Base-by-base conservation (phyloP, 2,113 vertebrate genomes). In the Tursiops truncatus region DNA sequence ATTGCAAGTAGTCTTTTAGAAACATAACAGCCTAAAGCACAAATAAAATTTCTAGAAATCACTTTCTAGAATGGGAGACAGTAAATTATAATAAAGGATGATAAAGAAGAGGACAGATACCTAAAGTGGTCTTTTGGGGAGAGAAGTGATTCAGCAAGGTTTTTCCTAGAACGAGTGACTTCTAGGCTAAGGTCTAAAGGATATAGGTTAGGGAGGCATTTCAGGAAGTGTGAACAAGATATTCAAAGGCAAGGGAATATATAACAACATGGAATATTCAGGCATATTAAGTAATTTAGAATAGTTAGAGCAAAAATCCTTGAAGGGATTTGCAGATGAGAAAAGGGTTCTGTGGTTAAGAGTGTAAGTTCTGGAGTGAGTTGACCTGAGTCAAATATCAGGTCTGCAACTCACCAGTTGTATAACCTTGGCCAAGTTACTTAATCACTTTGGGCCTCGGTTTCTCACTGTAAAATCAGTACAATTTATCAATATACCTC, bases 381-480 rank as follows among this genome's bases (percentile, higher is more conserved):
- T 77, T 58, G 21, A 25, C 20, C 41, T 95, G 62, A 23, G 25
- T 82, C 58, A 82, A 96, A 90, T 94, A 8, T 33, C 77, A 65
- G 2, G 94, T 92, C 44, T 92, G 44, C 71, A 91, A 50, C 36
- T 85, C 15, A 6, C 41, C 31, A 89, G 50, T 53, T 84, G n/a
- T 58, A 18, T 91, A 82, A 91, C 56, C 38, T 91, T 97, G 70
- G 68, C 14, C 60, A 91, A 91, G 56, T 76, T 86, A 84, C 62
- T 83, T 86, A 95, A 67, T 95, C 15, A 94, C 36, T 95, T 70
- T 90, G 15, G 85, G n/a, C 62, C 62, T 94, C 83, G 47, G 8
- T 83, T 97, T 95, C 79, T 95, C 12, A 63, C 81, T 83, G 36
- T 82, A 86, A 95, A 94, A 89, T 65, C 71, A 96, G 56, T 70